phyloP scores from a whole-genome alignment of 2,888 invertebrate genomes.

The Hyalella azteca region DNA sequence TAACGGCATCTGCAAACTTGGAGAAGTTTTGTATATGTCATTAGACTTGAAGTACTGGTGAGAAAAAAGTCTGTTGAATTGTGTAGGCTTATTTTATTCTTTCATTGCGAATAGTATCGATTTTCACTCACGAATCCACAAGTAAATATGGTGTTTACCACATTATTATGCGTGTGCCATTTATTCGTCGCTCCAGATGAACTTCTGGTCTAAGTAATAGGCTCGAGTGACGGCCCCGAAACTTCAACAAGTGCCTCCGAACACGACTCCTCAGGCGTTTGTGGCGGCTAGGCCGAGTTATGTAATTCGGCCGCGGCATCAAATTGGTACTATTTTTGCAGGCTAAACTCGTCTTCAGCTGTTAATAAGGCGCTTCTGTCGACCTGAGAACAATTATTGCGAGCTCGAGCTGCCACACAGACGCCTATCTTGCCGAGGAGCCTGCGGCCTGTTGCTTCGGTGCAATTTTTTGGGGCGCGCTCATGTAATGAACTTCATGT shows the following conservation, averaged over 20 bases:
- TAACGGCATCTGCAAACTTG: too few relatives aligned
- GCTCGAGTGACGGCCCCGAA: too few relatives aligned
- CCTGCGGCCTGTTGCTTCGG: not conserved
- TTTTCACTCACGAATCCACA: too few relatives aligned
- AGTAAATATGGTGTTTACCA: too few relatives aligned
- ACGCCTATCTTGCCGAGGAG: not conserved
- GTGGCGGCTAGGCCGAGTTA: not conserved
- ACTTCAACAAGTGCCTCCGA: too few relatives aligned
- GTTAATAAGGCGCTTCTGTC: slow-evolving; percentile 19
- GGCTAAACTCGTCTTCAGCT: slow-evolving; percentile 1
- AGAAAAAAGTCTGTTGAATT: too few relatives aligned
- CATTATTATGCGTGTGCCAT: too few relatives aligned
- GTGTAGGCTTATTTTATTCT: too few relatives aligned
- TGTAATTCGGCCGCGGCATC: not conserved
- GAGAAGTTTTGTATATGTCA: too few relatives aligned
- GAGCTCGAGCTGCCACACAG: not conserved
- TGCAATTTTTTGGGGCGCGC: not conserved
- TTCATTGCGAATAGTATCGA: too few relatives aligned
- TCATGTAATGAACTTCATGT: not conserved
- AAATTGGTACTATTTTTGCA: not conserved
- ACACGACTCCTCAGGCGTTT: not conserved
- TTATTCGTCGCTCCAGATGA: too few relatives aligned
- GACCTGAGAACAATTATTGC: not conserved
- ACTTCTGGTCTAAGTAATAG: slow-evolving; percentile 16
- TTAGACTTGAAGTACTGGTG: too few relatives aligned